Base-by-base conservation (phyloP, 2,113 vertebrate genomes). In the Anolis carolinensis region DNA sequence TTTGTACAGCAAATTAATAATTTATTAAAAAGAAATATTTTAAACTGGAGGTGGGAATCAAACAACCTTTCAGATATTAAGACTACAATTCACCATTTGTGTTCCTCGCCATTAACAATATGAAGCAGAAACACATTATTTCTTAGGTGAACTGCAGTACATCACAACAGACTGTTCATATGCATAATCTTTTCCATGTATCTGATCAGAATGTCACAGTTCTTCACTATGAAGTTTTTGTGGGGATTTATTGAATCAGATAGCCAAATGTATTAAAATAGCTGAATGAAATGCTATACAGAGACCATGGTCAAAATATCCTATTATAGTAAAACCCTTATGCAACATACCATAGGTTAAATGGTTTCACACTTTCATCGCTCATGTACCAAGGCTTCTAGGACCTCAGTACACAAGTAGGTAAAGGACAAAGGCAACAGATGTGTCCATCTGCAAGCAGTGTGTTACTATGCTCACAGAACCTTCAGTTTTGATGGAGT, bases 21-120 rank as follows among this genome's bases (percentile, higher is more conserved):
- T 18, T 18, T 59, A 18, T 81, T 87, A 81, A 63, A 82, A 25
- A 14, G 6, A 20, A 4, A 1, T 48, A 93, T 92, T 88, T 87
- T 36, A 87, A 91, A 86, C 27, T 32, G 0, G 50, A 23, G 27
- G 0, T 0, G 0, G 34, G 68, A 55, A 59, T 88, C 3, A 84
- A 65, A 92, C 90, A 89, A 1, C 0, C 3, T 59, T 59, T 59
- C 55, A 59, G 55, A 59, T 59, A 14, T 59, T 4, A 14, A 4
- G 55, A 59, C 55, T 16, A 18, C 55, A 59, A 59, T 4, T 59
- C 55, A 59, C 55, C 13, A 59, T 59, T 59, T 2, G 18, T 18
- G 18, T 59, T 59, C 55, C 55, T 59, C 13, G 16, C 18, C 55
- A 59, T 59, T 16, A 59, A 13, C 55, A 4, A 59, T 16, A 59